These are phyloP conservation scores for Toxonevra muliebris DNA, from an alignment of 2,888 invertebrate species.

Conservation along the genomic window DNA sequence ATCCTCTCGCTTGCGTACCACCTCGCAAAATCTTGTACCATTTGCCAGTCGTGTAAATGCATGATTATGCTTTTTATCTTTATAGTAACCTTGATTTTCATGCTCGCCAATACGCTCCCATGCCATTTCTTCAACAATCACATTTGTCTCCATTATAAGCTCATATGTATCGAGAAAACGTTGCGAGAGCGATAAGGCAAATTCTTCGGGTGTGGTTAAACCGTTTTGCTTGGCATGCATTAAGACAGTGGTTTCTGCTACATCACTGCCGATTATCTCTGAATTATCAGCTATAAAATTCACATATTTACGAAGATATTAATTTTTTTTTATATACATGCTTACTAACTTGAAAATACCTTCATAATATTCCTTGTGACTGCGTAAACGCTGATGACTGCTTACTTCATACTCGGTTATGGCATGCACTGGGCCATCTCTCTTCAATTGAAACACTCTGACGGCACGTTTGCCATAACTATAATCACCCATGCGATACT, in stretches of 20 bases:
- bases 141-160: constrained; percentile 39
- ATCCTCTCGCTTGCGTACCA: constrained; percentile 33
- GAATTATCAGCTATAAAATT: constrained; percentile 40
- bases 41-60: constrained; percentile 37
- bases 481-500: constrained; percentile 41
- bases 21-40: constrained; percentile 40
- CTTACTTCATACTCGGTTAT: constrained; percentile 39
- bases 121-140: constrained; percentile 38
- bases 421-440: constrained; percentile 38
- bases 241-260: constrained; percentile 41
- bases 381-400: constrained; percentile 40
- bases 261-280: constrained; percentile 46
- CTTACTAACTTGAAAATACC: constrained; percentile 29
- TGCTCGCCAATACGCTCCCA: constrained; percentile 40
- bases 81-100: constrained; percentile 26
- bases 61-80: constrained; percentile 41
- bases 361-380: constrained; percentile 45
- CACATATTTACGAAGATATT: not conserved
- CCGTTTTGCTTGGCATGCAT: constrained; percentile 42
- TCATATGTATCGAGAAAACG: constrained; percentile 43
- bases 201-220: constrained; percentile 40
- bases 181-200: constrained; percentile 41
- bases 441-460: constrained; percentile 40
- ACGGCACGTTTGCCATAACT: constrained; percentile 43
- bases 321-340: not conserved